Conservation (phyloP, 2,888 invertebrate genomes). For the Phengaris arion region DNA sequence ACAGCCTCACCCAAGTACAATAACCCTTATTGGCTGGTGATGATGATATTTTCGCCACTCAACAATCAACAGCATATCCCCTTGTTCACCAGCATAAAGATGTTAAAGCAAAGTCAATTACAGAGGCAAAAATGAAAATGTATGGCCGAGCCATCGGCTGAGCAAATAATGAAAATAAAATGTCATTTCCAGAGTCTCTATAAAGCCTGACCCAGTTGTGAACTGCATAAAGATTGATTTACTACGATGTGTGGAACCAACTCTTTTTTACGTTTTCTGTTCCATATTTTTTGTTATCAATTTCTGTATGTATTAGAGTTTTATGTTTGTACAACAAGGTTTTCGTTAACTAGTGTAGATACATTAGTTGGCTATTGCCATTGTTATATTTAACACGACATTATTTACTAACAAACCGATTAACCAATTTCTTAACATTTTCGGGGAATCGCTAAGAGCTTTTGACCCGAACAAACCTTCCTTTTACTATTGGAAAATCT, state of each 20-base stretch:
- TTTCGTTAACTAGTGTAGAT: no score
- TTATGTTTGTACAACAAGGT: background rate
- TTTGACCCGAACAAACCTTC: no score
- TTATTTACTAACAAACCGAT: no score
- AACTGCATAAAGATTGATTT: slow-evolving; percentile 44
- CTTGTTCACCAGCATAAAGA: background rate
- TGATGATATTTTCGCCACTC: background rate
- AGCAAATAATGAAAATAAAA: slow-evolving; percentile 22
- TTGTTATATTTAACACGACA: no score
- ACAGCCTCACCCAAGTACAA: no score
- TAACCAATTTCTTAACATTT: no score
- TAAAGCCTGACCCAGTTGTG: slow-evolving; percentile 39
- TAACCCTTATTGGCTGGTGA: no score
- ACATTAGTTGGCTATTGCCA: no score
- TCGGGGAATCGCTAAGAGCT: no score
- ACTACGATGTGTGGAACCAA: slow-evolving; percentile 37
- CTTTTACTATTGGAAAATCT: no score
- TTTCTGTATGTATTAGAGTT: slow-evolving; percentile 8
- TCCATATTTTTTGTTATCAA: slow-evolving; percentile 31
- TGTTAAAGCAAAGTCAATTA: slow-evolving; percentile 21
- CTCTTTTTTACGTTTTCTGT: slow-evolving; percentile 20
- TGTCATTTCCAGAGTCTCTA: slow-evolving; percentile 35
- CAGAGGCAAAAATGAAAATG: slow-evolving; percentile 6
- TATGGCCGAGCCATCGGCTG: background rate
- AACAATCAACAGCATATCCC: background rate